These are phyloP conservation scores for Acanthacorydalis orientalis DNA, from an alignment of 2,888 invertebrate species.

Conservation along the genomic window DNA sequence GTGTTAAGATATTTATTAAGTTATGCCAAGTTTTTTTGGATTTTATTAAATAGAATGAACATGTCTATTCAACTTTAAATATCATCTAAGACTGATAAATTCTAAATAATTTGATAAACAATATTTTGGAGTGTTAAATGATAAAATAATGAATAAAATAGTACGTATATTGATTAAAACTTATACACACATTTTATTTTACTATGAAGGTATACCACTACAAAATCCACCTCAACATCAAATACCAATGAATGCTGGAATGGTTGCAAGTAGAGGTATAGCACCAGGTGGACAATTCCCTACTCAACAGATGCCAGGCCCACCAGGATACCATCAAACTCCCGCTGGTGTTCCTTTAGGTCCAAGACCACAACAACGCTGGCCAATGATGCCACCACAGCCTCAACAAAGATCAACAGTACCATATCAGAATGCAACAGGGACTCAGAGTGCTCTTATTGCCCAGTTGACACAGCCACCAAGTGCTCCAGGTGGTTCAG, in stretches of 20 bases:
- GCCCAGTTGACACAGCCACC: slow-evolving; percentile 40
- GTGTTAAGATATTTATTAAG: background rate
- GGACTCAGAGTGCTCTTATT: slow-evolving; percentile 35
- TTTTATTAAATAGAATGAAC: too few relatives aligned
- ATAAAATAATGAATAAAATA: background rate
- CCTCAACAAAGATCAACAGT: slow-evolving; percentile 27
- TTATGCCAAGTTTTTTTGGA: too few relatives aligned
- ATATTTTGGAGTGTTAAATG: too few relatives aligned
- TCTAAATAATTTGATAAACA: too few relatives aligned
- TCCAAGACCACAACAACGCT: slow-evolving; percentile 39
- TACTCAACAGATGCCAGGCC: slow-evolving; percentile 25
- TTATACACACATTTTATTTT: background rate
- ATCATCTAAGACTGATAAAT: too few relatives aligned
- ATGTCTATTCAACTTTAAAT: too few relatives aligned
- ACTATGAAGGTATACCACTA: slow-evolving; percentile 1
- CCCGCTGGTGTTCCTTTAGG: slow-evolving; percentile 7
- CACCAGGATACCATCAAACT: slow-evolving; percentile 29
- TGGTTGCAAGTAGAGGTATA: slow-evolving; percentile 6
- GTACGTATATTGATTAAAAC: too few relatives aligned
- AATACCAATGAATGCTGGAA: slow-evolving; percentile 15
- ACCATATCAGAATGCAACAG: slow-evolving; percentile 17
- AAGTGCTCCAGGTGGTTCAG: slow-evolving; percentile 26
- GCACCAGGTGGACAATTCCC: slow-evolving; percentile 8
- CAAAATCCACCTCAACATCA: slow-evolving; percentile 11
- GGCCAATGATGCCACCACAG: slow-evolving; percentile 43